A percentile compares a stretch with the other conserved stretches of the same genome.
Evolutionary conservation across 2,797 vertebrate species (phyloP).

Genomic region (Scolopax bukidnonensis): DNA sequence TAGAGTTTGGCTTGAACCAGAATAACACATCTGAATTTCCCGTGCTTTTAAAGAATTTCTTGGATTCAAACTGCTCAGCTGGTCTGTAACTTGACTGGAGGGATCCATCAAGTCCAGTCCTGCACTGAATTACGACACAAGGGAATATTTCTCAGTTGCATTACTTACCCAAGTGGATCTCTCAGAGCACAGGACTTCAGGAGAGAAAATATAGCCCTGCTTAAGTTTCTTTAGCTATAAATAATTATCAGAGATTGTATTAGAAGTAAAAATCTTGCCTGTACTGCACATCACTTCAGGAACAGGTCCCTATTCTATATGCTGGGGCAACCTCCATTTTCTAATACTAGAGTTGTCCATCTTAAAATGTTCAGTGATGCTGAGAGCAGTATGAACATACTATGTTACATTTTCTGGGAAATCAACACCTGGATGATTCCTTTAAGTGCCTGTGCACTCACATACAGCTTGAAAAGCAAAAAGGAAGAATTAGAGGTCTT

Average conservation of each 20-base stretch:
- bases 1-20: neutral
- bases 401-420: neutral
- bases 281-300: neutral
- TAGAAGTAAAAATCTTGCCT: neutral
- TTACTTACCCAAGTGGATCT: neutral
- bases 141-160: neutral
- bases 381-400: neutral
- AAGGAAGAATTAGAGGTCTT: neutral
- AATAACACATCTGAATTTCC: neutral
- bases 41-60: neutral
- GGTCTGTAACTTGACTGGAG: neutral
- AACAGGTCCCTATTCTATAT: neutral
- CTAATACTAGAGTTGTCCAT: neutral
- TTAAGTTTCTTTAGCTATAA: neutral
- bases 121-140: fast-evolving
- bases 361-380: neutral
- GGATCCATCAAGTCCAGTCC: neutral
- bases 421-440: neutral
- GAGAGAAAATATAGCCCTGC: neutral
- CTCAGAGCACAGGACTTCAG: neutral
- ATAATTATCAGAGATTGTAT: neutral
- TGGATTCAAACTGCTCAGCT: neutral
- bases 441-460: neutral
- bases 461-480: neutral
- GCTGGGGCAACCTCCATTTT: neutral